These are phyloP conservation scores for Eospalax fontanierii DNA, from an alignment of 2,797 vertebrate genomes.

Conservation along the genomic window DNA sequence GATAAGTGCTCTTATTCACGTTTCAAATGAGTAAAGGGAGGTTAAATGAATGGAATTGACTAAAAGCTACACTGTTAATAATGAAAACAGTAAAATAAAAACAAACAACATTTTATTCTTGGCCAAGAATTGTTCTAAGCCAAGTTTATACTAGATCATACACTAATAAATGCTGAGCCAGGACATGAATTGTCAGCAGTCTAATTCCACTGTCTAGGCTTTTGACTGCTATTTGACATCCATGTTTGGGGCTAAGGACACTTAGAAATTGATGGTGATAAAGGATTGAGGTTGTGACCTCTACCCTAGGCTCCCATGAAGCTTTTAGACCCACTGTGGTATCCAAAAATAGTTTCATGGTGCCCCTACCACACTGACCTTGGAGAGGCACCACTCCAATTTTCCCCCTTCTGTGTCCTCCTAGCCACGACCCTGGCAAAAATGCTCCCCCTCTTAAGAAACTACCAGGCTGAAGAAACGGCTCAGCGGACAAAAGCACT, in stretches of 20 bases:
- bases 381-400: not conserved
- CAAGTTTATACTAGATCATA: not conserved
- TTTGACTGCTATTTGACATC: not conserved
- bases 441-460: not conserved
- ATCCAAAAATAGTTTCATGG: not conserved
- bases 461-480: not conserved
- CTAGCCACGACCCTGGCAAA: not conserved
- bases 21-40: conserved; percentile 39
- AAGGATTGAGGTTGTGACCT: not conserved
- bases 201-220: not conserved
- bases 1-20: not conserved
- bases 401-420: not conserved
- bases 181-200: not conserved
- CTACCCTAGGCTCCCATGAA: not conserved
- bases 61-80: not conserved
- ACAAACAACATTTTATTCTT: not conserved
- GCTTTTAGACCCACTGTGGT: not conserved
- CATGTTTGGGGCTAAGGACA: not conserved
- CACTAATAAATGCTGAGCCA: not conserved
- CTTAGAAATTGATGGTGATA: not conserved
- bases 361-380: not conserved
- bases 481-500: not conserved
- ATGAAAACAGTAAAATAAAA: not conserved
- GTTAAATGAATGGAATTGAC: not conserved
- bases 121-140: not conserved